phyloP scores from a whole-genome alignment of 1,140 invertebrate species.

The Orchestia grillus region DNA sequence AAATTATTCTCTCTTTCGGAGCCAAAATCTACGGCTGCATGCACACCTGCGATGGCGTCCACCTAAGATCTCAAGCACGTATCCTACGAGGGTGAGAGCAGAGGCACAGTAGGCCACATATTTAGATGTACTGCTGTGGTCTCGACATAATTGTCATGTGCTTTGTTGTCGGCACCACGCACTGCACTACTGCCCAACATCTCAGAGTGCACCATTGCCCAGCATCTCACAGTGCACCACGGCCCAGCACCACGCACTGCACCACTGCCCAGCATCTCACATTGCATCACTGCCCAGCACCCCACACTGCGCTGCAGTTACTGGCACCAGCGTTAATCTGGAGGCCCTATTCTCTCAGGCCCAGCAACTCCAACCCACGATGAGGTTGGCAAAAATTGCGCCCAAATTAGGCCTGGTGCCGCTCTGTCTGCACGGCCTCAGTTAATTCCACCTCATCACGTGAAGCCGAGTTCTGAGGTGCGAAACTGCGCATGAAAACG shows the following conservation, averaged over 20 bases:
- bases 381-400: background rate
- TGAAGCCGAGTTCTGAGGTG: background rate
- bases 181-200: background rate
- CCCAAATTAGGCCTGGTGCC: slow-evolving; percentile 11
- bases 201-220: background rate
- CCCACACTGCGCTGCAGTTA: background rate
- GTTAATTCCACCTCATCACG: slow-evolving; percentile 24
- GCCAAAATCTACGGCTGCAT: too few relatives aligned
- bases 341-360: background rate
- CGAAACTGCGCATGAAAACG: slow-evolving; percentile 12
- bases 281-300: background rate
- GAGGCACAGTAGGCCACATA: too few relatives aligned
- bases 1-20: too few relatives aligned
- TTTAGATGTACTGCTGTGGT: too few relatives aligned
- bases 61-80: too few relatives aligned
- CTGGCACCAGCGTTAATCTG: background rate
- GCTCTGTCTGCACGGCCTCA: background rate
- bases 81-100: too few relatives aligned
- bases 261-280: background rate
- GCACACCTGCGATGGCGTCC: too few relatives aligned
- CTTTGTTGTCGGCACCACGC: background rate
- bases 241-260: background rate
- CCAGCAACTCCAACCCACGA: background rate
- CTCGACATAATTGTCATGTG: too few relatives aligned
- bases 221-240: background rate